phyloP scores from a whole-genome alignment of 1,140 invertebrate species.

The Calliopsis andreniformis region DNA sequence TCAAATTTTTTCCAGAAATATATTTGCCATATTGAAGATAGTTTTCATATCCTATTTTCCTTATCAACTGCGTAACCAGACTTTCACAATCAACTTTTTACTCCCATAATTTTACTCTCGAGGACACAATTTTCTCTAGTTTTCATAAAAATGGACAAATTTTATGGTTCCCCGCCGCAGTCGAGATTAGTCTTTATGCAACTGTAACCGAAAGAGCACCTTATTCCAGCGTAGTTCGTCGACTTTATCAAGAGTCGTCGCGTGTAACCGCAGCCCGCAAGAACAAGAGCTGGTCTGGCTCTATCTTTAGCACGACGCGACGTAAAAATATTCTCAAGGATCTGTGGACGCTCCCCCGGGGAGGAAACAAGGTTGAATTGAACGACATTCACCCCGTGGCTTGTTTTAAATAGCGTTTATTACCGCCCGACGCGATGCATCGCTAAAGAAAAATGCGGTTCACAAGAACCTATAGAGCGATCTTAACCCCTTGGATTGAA shows the following conservation, averaged over 20 bases:
- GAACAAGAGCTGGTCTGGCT: constrained; percentile 34
- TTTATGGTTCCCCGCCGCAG: neutral
- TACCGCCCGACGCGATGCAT: constrained; percentile 13
- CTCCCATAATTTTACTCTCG: no score
- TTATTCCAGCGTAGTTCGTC: neutral
- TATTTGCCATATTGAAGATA: no score
- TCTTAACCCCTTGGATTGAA: no score
- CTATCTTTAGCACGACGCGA: constrained; percentile 59
- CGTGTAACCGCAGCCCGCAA: constrained; percentile 37
- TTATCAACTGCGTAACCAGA: no score
- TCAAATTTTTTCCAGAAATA: no score
- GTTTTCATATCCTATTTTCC: no score
- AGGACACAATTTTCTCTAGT: no score
- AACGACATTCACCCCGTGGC: constrained; percentile 30
- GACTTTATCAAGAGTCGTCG: constrained; percentile 42
- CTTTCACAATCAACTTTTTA: no score
- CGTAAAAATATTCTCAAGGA: constrained; percentile 66
- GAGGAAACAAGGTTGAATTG: constrained; percentile 49
- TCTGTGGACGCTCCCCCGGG: constrained; percentile 47
- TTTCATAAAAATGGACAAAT: neutral
- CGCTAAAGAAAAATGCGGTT: constrained; percentile 41
- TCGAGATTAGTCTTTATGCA: neutral
- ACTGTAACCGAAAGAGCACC: neutral
- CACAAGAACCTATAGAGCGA: no score
- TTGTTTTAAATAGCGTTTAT: constrained; percentile 43